Evolutionary conservation across 64 coral and sea anemone genomes (phyloP), one percentile per base, ranked within the genome.

Genomic region (Cladopsammia gracilis): DNA sequence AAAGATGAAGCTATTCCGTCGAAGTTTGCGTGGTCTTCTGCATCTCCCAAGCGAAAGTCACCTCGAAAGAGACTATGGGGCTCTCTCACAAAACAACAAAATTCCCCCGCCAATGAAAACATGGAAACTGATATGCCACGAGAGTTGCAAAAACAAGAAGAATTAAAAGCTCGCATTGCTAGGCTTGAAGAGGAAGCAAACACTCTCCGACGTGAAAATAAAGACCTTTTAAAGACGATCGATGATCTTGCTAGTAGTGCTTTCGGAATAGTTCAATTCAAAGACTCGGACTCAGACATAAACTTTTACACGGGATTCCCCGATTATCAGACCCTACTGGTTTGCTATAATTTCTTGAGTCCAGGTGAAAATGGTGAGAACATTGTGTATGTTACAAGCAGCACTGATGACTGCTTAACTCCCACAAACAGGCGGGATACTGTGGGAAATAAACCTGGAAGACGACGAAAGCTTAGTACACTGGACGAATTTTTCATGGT

Each of bases 231-330:
- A 20, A 60, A 90, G 50, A 68, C 58, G 16, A 58, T 90, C 20
- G 25, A 91, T 60, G 65, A 91, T 60, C 53, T 82, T 57, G 64
- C 83, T 49, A 5, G 3, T 83, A 91, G 64, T n/a, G n/a, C 58
- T 48, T 91, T 91, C 51, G 75, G 76, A 66, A 90, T 90, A 80
- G 20, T 25, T 48, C 66, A 72, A 64, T 90, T 90, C 62, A 90
- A 34, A 65, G 89, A 81, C 16, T 87, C 73, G 5, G 73, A 79
- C 58, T 76, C 59, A 20, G 72, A 86, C 69, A 93, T 93, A 49
- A 75, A 47, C 46, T 93, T 77, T 78, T 93, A 78, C 62, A 93
- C 43, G 15, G 72, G 87, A 26, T 93, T 88, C 48, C 73, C 91
- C 52, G 81, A 88, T 71, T 79, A 79, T 87, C 46, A 81, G 59